A percentile compares a stretch with the other conserved stretches of the same genome.
Conservation (phyloP, 2,797 vertebrate species). For the Telmatherina bonti region DNA sequence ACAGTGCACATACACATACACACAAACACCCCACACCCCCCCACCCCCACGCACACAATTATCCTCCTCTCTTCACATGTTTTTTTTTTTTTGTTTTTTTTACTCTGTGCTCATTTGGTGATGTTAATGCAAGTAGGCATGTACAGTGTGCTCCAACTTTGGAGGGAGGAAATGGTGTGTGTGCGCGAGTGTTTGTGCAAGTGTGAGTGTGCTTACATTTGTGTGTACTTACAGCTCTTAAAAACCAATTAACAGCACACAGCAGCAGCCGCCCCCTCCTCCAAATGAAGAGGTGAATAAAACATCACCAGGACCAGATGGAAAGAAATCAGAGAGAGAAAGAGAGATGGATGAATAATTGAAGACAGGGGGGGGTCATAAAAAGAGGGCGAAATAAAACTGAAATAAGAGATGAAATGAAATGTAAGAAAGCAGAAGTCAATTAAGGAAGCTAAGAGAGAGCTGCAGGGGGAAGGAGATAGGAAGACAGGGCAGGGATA, state of each 20-base stretch:
- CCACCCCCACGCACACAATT: constrained; percentile 37
- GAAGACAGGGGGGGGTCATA: constrained; percentile 63
- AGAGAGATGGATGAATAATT: constrained; percentile 79
- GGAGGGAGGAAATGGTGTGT: constrained; percentile 33
- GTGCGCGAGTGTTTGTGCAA: constrained; percentile 22
- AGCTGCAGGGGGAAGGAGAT: constrained; percentile 67
- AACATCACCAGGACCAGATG: constrained; percentile 80
- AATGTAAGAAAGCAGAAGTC: constrained; percentile 80
- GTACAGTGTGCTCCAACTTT: constrained; percentile 72
- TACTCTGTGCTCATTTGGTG: constrained; percentile 73
- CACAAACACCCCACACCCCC: constrained; percentile 9
- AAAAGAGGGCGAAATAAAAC: constrained; percentile 77
- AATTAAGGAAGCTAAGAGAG: constrained; percentile 69
- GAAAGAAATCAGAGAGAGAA: constrained; percentile 76
- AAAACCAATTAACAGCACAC: constrained; percentile 80
- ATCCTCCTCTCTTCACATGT: constrained; percentile 54
- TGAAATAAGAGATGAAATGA: constrained; percentile 81
- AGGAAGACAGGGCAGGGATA: constrained; percentile 52
- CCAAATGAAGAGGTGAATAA: constrained; percentile 81
- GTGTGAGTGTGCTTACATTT: constrained; percentile 30
- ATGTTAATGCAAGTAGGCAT: constrained; percentile 75
- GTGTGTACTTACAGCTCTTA: constrained; percentile 75
- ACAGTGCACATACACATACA: constrained; percentile 25
- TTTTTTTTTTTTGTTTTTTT: too few relatives aligned
- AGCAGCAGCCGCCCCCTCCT: constrained; percentile 55